Percentiles rank a stretch among this genome's conserved stretches.
Evolutionary conservation across 2,113 vertebrate species (phyloP).

Genomic region (Scopus umbretta): DNA sequence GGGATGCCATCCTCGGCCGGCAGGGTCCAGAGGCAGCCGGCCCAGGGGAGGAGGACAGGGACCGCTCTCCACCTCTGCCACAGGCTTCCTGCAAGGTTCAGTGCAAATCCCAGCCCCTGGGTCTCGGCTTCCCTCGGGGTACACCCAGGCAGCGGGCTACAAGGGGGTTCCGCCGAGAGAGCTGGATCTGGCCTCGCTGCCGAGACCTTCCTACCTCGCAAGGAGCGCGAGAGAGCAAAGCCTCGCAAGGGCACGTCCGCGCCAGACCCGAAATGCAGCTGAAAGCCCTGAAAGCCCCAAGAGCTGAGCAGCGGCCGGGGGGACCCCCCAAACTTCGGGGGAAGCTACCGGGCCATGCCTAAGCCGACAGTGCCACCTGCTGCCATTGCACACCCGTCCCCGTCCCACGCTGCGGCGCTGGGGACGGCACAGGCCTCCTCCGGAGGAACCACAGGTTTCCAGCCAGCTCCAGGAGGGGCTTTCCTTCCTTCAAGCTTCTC

Average conservation of each 20-base stretch:
- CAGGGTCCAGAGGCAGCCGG: neutral
- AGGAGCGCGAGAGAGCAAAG: neutral
- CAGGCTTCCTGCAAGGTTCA: neutral
- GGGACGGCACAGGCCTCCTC: accelerated
- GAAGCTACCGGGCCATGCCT: neutral
- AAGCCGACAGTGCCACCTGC: slow-evolving; percentile 51
- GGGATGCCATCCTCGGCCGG: neutral
- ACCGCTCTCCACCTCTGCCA: neutral
- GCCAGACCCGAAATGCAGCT: accelerated
- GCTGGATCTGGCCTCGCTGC: neutral
- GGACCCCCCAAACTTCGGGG: neutral
- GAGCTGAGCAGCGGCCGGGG: neutral
- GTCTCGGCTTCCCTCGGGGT: neutral
- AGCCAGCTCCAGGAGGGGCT: neutral
- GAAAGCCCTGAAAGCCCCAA: neutral
- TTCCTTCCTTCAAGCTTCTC: neutral
- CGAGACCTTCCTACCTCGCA: accelerated
- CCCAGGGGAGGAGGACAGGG: neutral
- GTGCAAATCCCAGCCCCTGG: no score
- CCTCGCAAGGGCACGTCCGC: accelerated
- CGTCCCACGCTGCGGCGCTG: neutral
- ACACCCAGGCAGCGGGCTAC: accelerated
- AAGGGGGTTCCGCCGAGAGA: accelerated
- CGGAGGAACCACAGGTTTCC: accelerated
- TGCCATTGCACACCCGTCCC: neutral